Base-by-base conservation (phyloP, 2,888 invertebrate species). In the Eupithecia tripunctaria region DNA sequence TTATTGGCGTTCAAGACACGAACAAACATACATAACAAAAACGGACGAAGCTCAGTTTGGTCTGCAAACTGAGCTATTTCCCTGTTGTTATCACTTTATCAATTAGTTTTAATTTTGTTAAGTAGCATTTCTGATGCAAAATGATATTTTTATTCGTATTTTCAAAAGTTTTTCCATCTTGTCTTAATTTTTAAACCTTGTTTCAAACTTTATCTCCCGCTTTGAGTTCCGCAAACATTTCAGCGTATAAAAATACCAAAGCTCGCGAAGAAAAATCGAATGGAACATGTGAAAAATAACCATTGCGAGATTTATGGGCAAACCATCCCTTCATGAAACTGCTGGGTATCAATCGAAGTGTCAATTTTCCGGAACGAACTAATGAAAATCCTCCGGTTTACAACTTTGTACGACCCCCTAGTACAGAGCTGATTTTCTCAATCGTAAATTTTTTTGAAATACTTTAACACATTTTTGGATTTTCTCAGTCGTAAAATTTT, bases 281-380 rank as follows among this genome's bases (percentile, higher is more conserved):
- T 70, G 29, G 67, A 72, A 67, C 71, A 64, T 70, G 75, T 77
- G 78, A 79, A 79, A 78, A 76, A 76, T 78, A 76, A 70, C 72
- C 73, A 73, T 60, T 41, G 73, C 12, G 12, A 21, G 73, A 78
- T 79, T 79, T 79, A 79, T 79, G 25, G 74, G 68, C 43, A 68
- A 70, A 63, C 76, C 77, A 79, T 78, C 79, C 76, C 75, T 74
- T 73, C 56, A 70, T 70, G 72, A 71, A 77, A 76, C 72, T 74
- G 76, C 71, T 29, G 71, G 72, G 51, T 72, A 79, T 79, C 77
- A 68, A 76, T 79, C 76, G 68, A 32, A 67, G 70, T 74, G 75
- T 75, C 74, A 77, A 73, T 76, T 76, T 78, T 73, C 56, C 66
- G 73, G 73, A 75, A 68, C 73, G 70, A 74, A 64, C 69, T 77